Evolutionary conservation across 2,113 vertebrate genomes (phyloP).

Genomic region (Peromyscus polionotus): DNA sequence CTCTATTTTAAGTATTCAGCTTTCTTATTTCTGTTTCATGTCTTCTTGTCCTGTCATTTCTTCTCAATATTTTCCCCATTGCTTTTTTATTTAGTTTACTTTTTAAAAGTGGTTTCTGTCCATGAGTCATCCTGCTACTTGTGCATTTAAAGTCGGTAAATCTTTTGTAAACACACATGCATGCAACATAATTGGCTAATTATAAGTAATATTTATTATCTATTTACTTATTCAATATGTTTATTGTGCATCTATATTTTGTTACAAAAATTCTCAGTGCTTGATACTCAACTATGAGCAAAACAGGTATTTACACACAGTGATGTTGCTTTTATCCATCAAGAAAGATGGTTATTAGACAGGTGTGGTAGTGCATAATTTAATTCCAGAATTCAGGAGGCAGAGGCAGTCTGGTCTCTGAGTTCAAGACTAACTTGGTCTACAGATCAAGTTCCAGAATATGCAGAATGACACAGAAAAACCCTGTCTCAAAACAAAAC

Average conservation of each 20-base stretch:
- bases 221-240: not conserved
- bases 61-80: not conserved
- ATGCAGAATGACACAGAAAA: not conserved
- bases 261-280: not conserved
- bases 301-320: not conserved
- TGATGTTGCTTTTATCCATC: not conserved
- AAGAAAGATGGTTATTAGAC: not conserved
- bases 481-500: not conserved
- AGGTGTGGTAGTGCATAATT: not conserved
- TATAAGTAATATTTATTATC: not conserved
- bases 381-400: not conserved
- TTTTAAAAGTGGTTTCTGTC: not conserved
- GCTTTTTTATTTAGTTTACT: not conserved
- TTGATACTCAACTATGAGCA: not conserved
- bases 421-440: not conserved
- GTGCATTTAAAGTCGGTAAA: not conserved
- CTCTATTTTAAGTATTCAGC: not conserved
- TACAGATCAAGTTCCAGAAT: not conserved
- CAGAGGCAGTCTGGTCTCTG: not conserved
- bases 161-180: not conserved
- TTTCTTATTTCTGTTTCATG: not conserved
- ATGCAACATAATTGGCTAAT: not conserved
- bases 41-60: not conserved
- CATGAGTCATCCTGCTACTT: not conserved
- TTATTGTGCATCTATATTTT: not conserved